A percentile compares a stretch with the other conserved stretches of the same genome.
Evolutionary conservation across 2,113 vertebrate genomes (phyloP).

Genomic region (Zosterops japonicus): DNA sequence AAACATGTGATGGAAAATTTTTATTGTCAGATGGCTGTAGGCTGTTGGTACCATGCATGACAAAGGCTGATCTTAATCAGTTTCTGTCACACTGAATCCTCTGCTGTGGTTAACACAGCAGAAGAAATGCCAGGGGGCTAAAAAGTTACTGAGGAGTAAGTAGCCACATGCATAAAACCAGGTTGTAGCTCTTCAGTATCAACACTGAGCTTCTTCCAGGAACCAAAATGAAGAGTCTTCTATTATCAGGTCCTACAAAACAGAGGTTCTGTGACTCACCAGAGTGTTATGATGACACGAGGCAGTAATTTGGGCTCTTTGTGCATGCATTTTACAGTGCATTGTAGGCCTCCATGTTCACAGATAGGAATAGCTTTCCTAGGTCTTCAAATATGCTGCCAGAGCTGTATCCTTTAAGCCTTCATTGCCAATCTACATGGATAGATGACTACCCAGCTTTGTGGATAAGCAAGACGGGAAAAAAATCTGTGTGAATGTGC

Average conservation of each 20-base stretch:
- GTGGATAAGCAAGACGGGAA: neutral
- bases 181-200: neutral
- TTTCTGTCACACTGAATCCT: neutral
- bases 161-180: neutral
- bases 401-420: neutral
- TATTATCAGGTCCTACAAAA: neutral
- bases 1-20: neutral
- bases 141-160: neutral
- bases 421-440: neutral
- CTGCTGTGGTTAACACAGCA: neutral
- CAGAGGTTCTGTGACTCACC: neutral
- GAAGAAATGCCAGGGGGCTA: neutral
- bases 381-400: neutral
- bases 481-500: neutral
- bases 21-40: neutral
- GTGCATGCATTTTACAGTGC: neutral
- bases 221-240: neutral
- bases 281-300: neutral
- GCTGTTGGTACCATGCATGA: neutral
- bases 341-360: neutral
- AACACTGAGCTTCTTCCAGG: neutral
- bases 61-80: neutral
- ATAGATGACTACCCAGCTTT: neutral
- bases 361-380: neutral
- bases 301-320: neutral